These are phyloP conservation scores for Kobus ellipsiprymnus DNA, from an alignment of 2,113 vertebrate species.

Conservation along the genomic window DNA sequence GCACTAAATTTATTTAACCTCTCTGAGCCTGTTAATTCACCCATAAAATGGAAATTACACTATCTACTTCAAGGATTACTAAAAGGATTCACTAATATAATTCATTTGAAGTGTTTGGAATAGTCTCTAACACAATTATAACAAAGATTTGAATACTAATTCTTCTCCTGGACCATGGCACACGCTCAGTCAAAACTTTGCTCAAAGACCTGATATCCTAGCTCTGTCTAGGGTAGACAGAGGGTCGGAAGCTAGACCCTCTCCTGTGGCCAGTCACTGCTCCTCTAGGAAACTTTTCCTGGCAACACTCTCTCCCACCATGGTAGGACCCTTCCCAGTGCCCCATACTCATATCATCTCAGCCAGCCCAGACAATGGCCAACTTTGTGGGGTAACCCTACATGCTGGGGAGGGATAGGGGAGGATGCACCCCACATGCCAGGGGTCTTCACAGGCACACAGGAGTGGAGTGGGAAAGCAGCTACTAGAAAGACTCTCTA, in stretches of 20 bases:
- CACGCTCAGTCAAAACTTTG: neutral
- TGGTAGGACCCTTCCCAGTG: neutral
- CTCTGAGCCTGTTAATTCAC: neutral
- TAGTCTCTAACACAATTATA: neutral
- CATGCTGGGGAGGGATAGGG: neutral
- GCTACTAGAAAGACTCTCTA: neutral
- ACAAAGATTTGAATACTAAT: conserved; percentile 17
- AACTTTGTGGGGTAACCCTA: neutral
- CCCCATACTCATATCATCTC: neutral
- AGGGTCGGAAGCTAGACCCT: neutral
- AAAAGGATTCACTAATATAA: conserved; percentile 25
- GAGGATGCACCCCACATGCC: neutral
- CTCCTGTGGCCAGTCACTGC: neutral
- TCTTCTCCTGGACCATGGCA: neutral
- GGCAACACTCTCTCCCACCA: neutral
- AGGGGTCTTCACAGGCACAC: neutral
- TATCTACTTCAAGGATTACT: neutral
- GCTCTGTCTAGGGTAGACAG: neutral
- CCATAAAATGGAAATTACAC: conserved; percentile 39
- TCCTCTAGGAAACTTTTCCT: conserved; percentile 6
- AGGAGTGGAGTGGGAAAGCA: neutral
- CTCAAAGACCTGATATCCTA: neutral
- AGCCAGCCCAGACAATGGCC: neutral
- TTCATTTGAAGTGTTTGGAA: neutral
- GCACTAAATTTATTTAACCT: conserved; percentile 8